Evolutionary conservation across 2,113 vertebrate species (phyloP).

Genomic region (Lepus americanus): DNA sequence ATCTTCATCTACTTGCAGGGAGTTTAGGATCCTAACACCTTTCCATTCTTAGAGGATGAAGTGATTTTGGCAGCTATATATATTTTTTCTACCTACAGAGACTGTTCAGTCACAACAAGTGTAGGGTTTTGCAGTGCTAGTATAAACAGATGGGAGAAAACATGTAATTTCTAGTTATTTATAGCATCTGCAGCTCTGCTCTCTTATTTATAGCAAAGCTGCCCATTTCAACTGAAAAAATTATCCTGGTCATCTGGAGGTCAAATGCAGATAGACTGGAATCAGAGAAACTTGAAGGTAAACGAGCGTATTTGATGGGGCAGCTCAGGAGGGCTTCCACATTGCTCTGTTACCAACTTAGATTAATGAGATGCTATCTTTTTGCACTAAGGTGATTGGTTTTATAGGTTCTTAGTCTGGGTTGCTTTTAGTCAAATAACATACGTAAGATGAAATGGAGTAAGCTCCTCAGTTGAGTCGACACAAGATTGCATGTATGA

Average conservation of each 20-base stretch:
- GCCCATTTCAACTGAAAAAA: slow-evolving; percentile 69
- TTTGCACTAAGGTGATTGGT: neutral
- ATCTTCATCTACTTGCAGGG: neutral
- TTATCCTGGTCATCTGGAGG: slow-evolving; percentile 67
- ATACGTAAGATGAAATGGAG: neutral
- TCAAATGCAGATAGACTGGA: slow-evolving; percentile 36
- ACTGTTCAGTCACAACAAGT: slow-evolving; percentile 41
- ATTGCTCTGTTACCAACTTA: neutral
- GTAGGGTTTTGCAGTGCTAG: slow-evolving; percentile 57
- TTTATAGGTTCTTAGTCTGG: neutral
- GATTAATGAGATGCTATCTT: neutral
- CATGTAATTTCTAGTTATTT: slow-evolving; percentile 69
- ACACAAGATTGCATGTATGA: neutral
- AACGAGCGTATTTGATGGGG: neutral
- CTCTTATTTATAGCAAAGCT: slow-evolving; percentile 62
- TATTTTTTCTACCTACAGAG: slow-evolving; percentile 59
- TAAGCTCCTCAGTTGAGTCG: slow-evolving; percentile 16
- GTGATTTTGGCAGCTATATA: slow-evolving; percentile 55
- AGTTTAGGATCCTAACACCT: slow-evolving; percentile 3
- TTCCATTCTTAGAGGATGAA: neutral
- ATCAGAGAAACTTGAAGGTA: neutral
- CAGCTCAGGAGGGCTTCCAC: neutral
- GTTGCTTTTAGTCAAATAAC: neutral
- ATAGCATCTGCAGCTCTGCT: slow-evolving; percentile 54
- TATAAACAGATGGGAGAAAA: slow-evolving; percentile 66